Base-by-base conservation (phyloP, 92 coral and sea anemone species). In the Porites cylindrica region DNA sequence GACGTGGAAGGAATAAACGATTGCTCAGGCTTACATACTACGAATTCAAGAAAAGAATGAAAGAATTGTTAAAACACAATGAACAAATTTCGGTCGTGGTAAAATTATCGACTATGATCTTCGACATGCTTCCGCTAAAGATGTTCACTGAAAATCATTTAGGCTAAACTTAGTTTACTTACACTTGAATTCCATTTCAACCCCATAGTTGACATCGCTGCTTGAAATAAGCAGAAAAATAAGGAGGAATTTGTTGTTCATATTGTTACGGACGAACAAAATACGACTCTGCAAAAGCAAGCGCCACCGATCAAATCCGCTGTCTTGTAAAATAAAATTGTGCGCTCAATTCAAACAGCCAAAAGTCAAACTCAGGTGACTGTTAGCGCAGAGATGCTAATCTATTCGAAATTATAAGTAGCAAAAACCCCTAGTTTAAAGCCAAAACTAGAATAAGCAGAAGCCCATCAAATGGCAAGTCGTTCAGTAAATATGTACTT, bases 111-210 rank as follows among this genome's bases (percentile, higher is more conserved):
- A 53, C 52, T 10, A 19, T 16, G 54, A 79, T 71, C 19, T 54
- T 78, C 10, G 8, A 65, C 4, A 38, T 38, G 19, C 38, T 79
- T 79, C 83, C 73, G 61, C 58, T 24, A 26, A 26, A 21, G 24
- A 10, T 17, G 4, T 56, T 56, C 11, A 16, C 14, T 56, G 63
- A 59, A 59, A 16, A 59, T 11, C 14, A 59, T 11, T 10, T 9
- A 1, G 6, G n/a, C 7, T 23, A 72, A 38, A 29, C 32, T 29
- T 61, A 83, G 80, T 83, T 59, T 80, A 73, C 64, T 64, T 83
- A 52, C 73, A 83, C 51, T 74, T 83, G 64, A 83, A 83, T 10
- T 63, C 2, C 14, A 69, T 50, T 73, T 83, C 81, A n/a, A 11
- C 70, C 56, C 86, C 86, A 70, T 18, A 56, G 61, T 54, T 56